Percentiles rank a stretch among this genome's conserved stretches.
phyloP scores from a whole-genome alignment of 2,888 invertebrate genomes.

The Caenorhabditis wallacei region DNA sequence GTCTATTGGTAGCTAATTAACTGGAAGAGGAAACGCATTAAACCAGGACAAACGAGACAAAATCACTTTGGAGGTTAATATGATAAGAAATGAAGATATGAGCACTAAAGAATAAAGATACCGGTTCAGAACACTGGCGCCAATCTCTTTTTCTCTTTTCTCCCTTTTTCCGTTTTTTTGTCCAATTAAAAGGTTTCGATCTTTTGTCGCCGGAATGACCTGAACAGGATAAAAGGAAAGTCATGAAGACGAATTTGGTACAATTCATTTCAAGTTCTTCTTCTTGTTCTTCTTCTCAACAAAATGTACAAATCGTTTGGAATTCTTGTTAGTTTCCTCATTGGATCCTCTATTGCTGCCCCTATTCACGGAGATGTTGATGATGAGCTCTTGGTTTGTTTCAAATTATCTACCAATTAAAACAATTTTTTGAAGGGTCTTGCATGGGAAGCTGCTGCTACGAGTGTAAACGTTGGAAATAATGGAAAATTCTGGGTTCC shows the following conservation, averaged over 20 bases:
- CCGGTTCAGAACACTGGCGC: conserved; percentile 59
- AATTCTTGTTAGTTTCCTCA: conserved; percentile 9
- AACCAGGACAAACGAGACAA: conserved; percentile 14
- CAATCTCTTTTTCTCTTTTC: conserved; percentile 19
- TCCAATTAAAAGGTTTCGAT: conserved; percentile 40
- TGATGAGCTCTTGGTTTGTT: conserved; percentile 46
- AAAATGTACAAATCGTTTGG: conserved; percentile 45
- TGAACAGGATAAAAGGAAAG: conserved; percentile 23
- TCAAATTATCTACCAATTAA: neutral
- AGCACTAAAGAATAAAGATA: conserved; percentile 40
- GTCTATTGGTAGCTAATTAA: conserved; percentile 48
- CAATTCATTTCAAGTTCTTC: neutral
- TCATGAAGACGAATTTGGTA: neutral
- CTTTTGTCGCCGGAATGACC: conserved; percentile 57
- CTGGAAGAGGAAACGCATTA: conserved; percentile 40
- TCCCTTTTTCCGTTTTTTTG: conserved; percentile 22
- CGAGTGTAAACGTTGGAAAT: conserved; percentile 66
- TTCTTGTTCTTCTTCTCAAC: neutral
- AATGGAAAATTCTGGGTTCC: conserved; percentile 68
- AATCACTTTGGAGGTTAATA: conserved; percentile 22
- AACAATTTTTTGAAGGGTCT: conserved; percentile 56
- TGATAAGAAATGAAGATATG: conserved; percentile 41
- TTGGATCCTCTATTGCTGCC: conserved; percentile 40
- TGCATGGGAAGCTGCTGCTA: conserved; percentile 73
- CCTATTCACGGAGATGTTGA: conserved; percentile 51